Percentiles rank a stretch among this genome's conserved stretches.
phyloP scores from a whole-genome alignment of 2,888 invertebrate species.

The Lochmaea crataegi region DNA sequence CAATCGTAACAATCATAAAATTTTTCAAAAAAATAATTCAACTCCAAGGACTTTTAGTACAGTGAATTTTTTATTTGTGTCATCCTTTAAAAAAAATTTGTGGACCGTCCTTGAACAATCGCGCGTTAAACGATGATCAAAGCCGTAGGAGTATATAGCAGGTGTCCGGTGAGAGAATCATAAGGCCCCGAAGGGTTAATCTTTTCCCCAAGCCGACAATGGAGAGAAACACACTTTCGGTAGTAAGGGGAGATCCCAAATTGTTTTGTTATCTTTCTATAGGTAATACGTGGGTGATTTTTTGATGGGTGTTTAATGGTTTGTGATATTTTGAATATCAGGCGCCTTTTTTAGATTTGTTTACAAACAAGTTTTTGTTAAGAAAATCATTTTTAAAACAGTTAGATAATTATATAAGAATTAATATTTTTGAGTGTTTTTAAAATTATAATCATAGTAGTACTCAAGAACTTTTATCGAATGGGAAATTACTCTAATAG shows the following conservation, averaged over 20 bases:
- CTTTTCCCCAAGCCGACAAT: conserved; percentile 33
- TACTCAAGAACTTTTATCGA: too few relatives aligned
- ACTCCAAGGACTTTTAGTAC: too few relatives aligned
- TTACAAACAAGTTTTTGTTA: background rate
- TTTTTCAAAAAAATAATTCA: too few relatives aligned
- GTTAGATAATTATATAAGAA: too few relatives aligned
- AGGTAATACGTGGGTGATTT: conserved; percentile 19
- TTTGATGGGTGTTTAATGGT: conserved; percentile 21
- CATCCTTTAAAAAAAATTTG: background rate
- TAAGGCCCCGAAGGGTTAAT: conserved; percentile 42
- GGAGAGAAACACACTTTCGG: conserved; percentile 19
- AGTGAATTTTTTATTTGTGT: too few relatives aligned
- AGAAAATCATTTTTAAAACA: background rate
- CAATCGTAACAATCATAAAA: too few relatives aligned
- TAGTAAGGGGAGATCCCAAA: conserved; percentile 29
- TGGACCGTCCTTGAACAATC: background rate
- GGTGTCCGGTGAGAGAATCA: conserved; percentile 39
- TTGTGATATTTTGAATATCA: conserved; percentile 1
- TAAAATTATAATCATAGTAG: too few relatives aligned
- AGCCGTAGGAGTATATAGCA: conserved; percentile 17
- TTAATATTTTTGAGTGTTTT: too few relatives aligned
- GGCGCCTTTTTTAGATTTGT: background rate
- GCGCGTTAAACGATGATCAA: background rate
- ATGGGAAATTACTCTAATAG: too few relatives aligned
- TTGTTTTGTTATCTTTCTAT: conserved; percentile 30